phyloP scores from a whole-genome alignment of 2,797 vertebrate species.

The Anas acuta region DNA sequence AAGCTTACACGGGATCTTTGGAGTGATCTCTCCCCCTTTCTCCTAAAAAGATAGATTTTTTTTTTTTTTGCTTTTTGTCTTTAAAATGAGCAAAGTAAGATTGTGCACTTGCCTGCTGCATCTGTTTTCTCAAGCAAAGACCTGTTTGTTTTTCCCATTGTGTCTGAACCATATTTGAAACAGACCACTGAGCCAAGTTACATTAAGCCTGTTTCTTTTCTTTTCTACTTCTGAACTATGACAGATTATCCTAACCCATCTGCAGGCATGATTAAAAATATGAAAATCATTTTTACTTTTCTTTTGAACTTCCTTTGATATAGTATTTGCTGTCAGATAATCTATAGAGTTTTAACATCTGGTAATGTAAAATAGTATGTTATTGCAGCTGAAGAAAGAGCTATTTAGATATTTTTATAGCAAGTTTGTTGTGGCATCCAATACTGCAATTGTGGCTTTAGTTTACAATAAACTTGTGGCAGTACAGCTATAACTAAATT shows the following conservation, averaged over 20 bases:
- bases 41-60: background rate
- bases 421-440: conserved; percentile 12
- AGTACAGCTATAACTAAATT: conserved; percentile 42
- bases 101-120: conserved; percentile 55
- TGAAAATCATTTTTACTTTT: conserved; percentile 62
- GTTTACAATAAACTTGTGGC: conserved; percentile 53
- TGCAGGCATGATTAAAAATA: conserved; percentile 54
- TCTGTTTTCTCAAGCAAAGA: conserved; percentile 62
- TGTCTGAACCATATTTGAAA: conserved; percentile 51
- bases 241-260: conserved; percentile 49
- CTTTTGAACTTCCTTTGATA: conserved; percentile 63
- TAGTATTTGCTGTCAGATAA: conserved; percentile 51
- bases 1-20: background rate
- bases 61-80: background rate
- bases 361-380: conserved; percentile 36
- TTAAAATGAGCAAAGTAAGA: background rate
- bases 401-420: conserved; percentile 41
- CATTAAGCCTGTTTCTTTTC: conserved; percentile 43
- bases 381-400: conserved; percentile 49
- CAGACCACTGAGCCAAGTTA: conserved; percentile 55
- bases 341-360: conserved; percentile 63
- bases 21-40: background rate
- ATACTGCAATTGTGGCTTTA: conserved; percentile 48
- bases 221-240: conserved; percentile 47
- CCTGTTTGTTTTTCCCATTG: conserved; percentile 58